Base-by-base conservation (phyloP, 2,113 vertebrate genomes). In the Cyrtonyx montezumae region DNA sequence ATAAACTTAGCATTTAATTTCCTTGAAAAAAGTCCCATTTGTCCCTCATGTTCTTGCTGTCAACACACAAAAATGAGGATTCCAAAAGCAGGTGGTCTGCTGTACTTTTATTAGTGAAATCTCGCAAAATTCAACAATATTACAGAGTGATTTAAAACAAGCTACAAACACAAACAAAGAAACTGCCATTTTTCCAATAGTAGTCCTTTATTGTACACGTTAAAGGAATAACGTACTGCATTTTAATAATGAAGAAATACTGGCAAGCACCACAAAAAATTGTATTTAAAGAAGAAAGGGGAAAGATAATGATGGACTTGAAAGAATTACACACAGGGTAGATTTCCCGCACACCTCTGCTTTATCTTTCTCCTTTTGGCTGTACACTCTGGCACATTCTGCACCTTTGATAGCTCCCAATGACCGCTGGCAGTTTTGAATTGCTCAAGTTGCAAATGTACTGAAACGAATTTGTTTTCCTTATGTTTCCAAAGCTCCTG, bases 401-500 rank as follows among this genome's bases (percentile, higher is more conserved):
- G 25, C 83, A 90, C 45, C 42, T 87, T 63, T 88, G 53, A 74
- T 85, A 90, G 78, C 66, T 94, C 85, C 85, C 69, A 87, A 42
- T 94, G 96, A 98, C 96, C 95, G 96, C 74, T 91, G 79, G 58
- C 87, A 79, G 11, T 85, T 91, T 84, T 56, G 83, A 95, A 91
- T 84, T 59, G 92, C 66, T 97, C 96, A 93, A 42, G 94, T 56
- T 95, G 90, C n/a, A 77, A 96, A 95, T 80, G 88, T 53, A 95
- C 94, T 83, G 75, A 91, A 97, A 95, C 36, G 19, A 96, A 95
- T 98, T 97, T 96, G 91, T 93, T 97, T 97, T 96, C 95, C 96
- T 97, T 90, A 34, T 96, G 96, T 96, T 97, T 98, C 95, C 94
- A 96, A 96, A 97, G 93, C 82, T 93, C 92, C 86, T 97, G 88